These are phyloP conservation scores for Lacanobia oleracea DNA, from an alignment of 2,888 invertebrate genomes.

Conservation along the genomic window DNA sequence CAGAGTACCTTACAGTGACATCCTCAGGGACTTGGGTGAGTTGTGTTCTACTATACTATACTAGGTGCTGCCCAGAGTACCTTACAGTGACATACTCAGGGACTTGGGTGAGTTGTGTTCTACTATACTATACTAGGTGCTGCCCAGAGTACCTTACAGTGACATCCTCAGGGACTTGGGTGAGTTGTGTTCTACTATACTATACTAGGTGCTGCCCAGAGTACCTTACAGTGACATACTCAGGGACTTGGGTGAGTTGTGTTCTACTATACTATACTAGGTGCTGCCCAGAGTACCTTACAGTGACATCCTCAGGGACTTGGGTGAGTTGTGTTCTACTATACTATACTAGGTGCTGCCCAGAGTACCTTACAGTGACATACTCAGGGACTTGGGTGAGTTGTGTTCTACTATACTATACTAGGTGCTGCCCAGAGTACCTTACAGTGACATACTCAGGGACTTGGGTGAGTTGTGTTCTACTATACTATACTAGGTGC, in stretches of 20 bases:
- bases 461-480: conserved; percentile 92
- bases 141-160: conserved; percentile 94
- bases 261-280: conserved; percentile 79
- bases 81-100: conserved; percentile 92
- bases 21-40: conserved; percentile 93
- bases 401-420: background rate
- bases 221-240: conserved; percentile 94
- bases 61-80: conserved; percentile 95
- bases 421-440: conserved; percentile 95
- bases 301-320: conserved; percentile 92
- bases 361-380: conserved; percentile 93
- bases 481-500: conserved; percentile 91
- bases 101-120: conserved; percentile 92
- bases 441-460: conserved; percentile 92
- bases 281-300: conserved; percentile 95
- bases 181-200: conserved; percentile 80
- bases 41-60: background rate
- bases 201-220: conserved; percentile 94
- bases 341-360: conserved; percentile 94
- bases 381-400: conserved; percentile 93
- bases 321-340: conserved; percentile 90
- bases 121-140: conserved; percentile 91
- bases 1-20: conserved; percentile 93
- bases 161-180: conserved; percentile 94
- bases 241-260: conserved; percentile 92